These are phyloP conservation scores for Borostomias antarcticus DNA, from an alignment of 2,797 vertebrate species.

Conservation along the genomic window DNA sequence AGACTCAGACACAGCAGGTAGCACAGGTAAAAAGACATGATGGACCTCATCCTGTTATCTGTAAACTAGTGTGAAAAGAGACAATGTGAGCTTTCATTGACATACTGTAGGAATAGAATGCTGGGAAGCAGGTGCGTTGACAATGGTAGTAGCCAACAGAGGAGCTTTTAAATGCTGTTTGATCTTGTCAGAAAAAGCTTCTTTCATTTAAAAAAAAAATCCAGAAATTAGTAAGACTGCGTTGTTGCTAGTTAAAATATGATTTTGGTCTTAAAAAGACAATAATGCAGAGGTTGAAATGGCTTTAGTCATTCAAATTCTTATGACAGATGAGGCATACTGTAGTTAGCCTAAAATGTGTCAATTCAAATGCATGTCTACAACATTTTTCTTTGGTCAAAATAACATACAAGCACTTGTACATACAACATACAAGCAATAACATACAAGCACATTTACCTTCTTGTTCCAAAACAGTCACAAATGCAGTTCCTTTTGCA, in stretches of 20 bases:
- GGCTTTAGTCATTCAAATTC: too few relatives aligned
- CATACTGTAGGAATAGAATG: too few relatives aligned
- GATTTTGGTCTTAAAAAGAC: too few relatives aligned
- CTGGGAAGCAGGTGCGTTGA: too few relatives aligned
- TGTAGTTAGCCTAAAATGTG: too few relatives aligned
- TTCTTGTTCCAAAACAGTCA: neutral
- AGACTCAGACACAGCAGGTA: slow-evolving; percentile 73
- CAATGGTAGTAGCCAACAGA: neutral
- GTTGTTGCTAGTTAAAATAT: too few relatives aligned
- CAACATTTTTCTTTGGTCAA: too few relatives aligned
- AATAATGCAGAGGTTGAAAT: too few relatives aligned
- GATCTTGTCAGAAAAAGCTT: neutral
- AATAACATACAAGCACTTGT: neutral
- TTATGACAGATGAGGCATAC: too few relatives aligned
- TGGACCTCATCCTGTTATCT: slow-evolving; percentile 65
- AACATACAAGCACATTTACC: neutral
- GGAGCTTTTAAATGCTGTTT: neutral
- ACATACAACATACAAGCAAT: neutral
- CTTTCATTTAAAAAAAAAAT: neutral
- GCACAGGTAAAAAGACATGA: slow-evolving; percentile 72
- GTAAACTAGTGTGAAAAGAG: slow-evolving; percentile 12
- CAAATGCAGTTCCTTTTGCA: neutral
- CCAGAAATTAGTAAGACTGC: neutral
- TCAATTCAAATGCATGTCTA: too few relatives aligned
- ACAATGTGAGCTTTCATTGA: too few relatives aligned